Conservation (phyloP, 2,113 vertebrate genomes). For the Scortum barcoo region DNA sequence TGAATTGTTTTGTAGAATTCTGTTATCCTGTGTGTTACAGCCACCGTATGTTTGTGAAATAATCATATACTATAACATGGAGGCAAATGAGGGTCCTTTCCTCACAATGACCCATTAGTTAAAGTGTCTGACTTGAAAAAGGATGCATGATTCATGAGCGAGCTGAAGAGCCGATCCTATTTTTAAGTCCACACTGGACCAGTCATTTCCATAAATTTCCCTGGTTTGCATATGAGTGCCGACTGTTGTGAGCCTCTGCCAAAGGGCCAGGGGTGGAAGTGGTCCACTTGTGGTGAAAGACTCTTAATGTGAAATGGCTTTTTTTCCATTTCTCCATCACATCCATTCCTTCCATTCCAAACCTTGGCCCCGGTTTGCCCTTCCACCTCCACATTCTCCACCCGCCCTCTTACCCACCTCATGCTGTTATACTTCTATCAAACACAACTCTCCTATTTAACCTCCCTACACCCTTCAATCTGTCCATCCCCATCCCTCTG, state of each 20-base stretch:
- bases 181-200: slow-evolving; percentile 66
- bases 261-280: slow-evolving; percentile 57
- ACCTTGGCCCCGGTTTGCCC: slow-evolving; percentile 46
- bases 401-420: slow-evolving; percentile 40
- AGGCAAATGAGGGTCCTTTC: slow-evolving; percentile 43
- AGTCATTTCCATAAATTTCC: slow-evolving; percentile 70
- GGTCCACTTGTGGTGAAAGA: slow-evolving; percentile 62
- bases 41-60: slow-evolving; percentile 39
- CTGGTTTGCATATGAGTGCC: slow-evolving; percentile 62
- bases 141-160: slow-evolving; percentile 70
- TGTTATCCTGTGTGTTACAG: neutral
- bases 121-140: slow-evolving; percentile 60
- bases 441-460: slow-evolving; percentile 65
- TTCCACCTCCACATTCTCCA: slow-evolving; percentile 56
- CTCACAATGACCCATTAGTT: slow-evolving; percentile 68
- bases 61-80: slow-evolving; percentile 34
- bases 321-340: slow-evolving; percentile 45
- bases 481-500: slow-evolving; percentile 44
- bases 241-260: slow-evolving; percentile 57
- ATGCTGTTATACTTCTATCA: slow-evolving; percentile 59
- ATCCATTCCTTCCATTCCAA: slow-evolving; percentile 41
- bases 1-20: neutral
- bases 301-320: slow-evolving; percentile 59
- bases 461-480: slow-evolving; percentile 57
- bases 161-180: slow-evolving; percentile 55